phyloP scores from a whole-genome alignment of 2,113 vertebrate species.

The Vulpes vulpes region DNA sequence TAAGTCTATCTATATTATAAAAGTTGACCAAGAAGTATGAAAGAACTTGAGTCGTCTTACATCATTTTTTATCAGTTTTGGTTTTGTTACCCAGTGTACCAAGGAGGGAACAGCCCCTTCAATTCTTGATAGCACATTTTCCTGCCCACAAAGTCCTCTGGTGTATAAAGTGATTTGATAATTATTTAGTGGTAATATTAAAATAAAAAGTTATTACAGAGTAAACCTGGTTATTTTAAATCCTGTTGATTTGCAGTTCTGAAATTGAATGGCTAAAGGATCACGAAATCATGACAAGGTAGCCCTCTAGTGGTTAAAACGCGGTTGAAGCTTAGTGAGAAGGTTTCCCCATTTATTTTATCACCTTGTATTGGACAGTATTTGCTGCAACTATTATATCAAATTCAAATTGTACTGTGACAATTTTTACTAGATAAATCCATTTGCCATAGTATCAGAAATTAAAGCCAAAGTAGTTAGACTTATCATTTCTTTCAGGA shows the following conservation, averaged over 20 bases:
- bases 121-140: conserved; percentile 8
- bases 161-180: conserved; percentile 33
- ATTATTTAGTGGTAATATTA: conserved; percentile 48
- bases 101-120: background rate
- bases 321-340: background rate
- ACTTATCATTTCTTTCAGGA: background rate
- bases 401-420: conserved; percentile 12
- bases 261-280: background rate
- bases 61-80: background rate
- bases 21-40: conserved; percentile 22
- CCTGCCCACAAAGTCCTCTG: background rate
- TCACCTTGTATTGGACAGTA: conserved; percentile 8
- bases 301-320: conserved; percentile 81
- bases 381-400: conserved; percentile 21
- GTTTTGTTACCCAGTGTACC: background rate
- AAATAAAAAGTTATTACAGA: conserved; percentile 17
- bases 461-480: conserved; percentile 47
- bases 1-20: conserved; percentile 87
- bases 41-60: conserved; percentile 1
- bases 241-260: background rate
- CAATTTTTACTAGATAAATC: background rate
- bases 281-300: conserved; percentile 53
- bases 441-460: conserved; percentile 23
- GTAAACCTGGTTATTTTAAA: conserved; percentile 51
- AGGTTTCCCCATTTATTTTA: background rate